These are phyloP conservation scores for Psammodynastes pulverulentus DNA, from an alignment of 2,113 vertebrate genomes.

Conservation along the genomic window DNA sequence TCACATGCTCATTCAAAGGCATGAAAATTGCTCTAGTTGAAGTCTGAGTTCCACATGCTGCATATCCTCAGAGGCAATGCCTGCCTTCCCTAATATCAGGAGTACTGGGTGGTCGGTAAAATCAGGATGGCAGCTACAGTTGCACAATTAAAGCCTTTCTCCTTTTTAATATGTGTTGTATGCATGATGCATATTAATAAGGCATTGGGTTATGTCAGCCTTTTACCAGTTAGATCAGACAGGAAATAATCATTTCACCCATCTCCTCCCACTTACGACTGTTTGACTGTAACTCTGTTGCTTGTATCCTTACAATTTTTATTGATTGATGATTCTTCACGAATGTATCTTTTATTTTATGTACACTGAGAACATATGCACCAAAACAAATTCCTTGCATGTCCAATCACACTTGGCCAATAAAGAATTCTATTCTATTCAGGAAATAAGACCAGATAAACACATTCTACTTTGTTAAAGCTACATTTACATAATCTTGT, in stretches of 20 bases:
- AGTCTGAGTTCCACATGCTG: not conserved
- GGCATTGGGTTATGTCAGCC: not conserved
- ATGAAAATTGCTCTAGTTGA: not conserved
- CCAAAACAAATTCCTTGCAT: no score
- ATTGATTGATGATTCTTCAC: no score
- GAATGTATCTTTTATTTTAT: no score
- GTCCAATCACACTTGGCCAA: no score
- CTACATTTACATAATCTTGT: not conserved
- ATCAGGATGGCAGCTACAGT: not conserved
- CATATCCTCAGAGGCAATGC: not conserved
- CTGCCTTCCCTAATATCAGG: not conserved
- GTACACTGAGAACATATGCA: no score
- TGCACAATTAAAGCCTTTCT: not conserved
- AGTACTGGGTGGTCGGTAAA: not conserved
- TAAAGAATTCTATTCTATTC: no score
- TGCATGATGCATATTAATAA: not conserved
- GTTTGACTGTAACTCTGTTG: no score
- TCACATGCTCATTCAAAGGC: not conserved
- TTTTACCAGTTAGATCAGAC: not conserved
- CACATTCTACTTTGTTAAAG: not conserved
- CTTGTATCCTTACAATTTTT: no score
- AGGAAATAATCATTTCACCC: no score
- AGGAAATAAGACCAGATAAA: not conserved
- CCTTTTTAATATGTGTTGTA: not conserved
- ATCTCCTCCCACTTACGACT: no score